Conservation (phyloP, 2,888 invertebrate species). For the Busseola fusca region DNA sequence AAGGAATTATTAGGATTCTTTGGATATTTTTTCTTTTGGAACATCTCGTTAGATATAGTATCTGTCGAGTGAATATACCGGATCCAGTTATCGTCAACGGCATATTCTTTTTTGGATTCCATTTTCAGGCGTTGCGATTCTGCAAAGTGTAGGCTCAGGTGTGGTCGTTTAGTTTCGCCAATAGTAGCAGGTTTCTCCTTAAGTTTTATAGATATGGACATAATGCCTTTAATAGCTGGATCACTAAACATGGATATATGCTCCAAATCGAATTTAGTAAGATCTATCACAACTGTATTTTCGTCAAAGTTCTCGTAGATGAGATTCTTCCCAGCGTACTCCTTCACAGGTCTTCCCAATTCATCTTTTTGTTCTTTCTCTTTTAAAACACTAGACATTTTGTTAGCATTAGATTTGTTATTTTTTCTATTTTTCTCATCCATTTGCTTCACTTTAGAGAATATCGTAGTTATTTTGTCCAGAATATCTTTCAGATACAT, state of each 20-base stretch:
- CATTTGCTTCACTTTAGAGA: conserved; percentile 66
- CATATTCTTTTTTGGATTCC: conserved; percentile 30
- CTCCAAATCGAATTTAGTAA: conserved; percentile 77
- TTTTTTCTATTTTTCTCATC: conserved; percentile 48
- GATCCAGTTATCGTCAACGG: conserved; percentile 58
- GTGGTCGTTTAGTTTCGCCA: conserved; percentile 63
- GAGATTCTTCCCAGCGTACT: conserved; percentile 61
- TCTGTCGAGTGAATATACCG: conserved; percentile 47
- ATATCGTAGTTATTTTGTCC: conserved; percentile 77
- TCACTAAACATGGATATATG: conserved; percentile 73
- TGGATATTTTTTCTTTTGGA: conserved; percentile 37
- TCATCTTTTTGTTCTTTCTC: conserved; percentile 61
- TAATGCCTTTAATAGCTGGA: conserved; percentile 64
- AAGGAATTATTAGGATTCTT: conserved; percentile 14
- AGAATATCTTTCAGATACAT: conserved; percentile 75
- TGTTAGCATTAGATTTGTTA: conserved; percentile 42
- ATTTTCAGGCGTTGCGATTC: conserved; percentile 50
- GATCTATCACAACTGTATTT: conserved; percentile 74
- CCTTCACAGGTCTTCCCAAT: conserved; percentile 60
- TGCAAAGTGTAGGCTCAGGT: conserved; percentile 69
- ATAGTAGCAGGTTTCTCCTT: conserved; percentile 68
- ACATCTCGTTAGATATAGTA: conserved; percentile 58
- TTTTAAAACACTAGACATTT: conserved; percentile 46
- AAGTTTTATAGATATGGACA: conserved; percentile 74
- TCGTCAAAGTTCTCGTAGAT: conserved; percentile 66